Percentiles rank a stretch among this genome's conserved stretches.
Conservation (phyloP, 2,113 vertebrate genomes). For the Cisticola juncidis region DNA sequence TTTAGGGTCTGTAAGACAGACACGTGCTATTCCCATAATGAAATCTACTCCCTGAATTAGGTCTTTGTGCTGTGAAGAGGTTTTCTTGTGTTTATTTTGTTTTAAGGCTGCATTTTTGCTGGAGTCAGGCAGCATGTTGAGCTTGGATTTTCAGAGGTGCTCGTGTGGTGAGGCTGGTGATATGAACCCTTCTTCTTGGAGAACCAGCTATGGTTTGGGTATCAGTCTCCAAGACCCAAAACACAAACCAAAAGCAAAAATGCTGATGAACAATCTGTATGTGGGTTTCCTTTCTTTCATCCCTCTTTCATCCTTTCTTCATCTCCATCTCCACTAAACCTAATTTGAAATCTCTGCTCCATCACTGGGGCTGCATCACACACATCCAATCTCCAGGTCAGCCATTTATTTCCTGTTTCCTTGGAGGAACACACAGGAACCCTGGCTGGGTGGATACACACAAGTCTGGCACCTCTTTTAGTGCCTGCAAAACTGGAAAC, state of each 20-base stretch:
- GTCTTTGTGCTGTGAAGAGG: neutral
- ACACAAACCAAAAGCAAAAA: neutral
- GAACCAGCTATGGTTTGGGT: neutral
- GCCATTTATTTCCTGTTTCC: neutral
- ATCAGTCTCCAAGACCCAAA: neutral
- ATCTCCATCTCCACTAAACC: neutral
- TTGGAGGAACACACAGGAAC: neutral
- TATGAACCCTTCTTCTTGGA: neutral
- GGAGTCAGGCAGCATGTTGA: neutral
- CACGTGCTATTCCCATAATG: neutral
- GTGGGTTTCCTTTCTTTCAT: neutral
- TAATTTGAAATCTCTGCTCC: neutral
- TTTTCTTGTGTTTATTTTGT: constrained; percentile 28
- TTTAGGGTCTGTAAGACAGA: neutral
- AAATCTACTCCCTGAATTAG: constrained; percentile 11
- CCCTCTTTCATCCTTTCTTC: neutral
- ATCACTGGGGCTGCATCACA: neutral
- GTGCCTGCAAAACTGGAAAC: neutral
- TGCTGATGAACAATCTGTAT: neutral
- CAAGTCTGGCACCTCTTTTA: neutral
- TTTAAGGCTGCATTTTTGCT: neutral
- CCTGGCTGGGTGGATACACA: neutral
- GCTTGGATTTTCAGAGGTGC: neutral
- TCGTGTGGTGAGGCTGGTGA: neutral
- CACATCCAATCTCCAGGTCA: neutral